A percentile compares a stretch with the other conserved stretches of the same genome.
Conservation (phyloP, 2,888 invertebrate species). For the Halocaridina rubra region DNA sequence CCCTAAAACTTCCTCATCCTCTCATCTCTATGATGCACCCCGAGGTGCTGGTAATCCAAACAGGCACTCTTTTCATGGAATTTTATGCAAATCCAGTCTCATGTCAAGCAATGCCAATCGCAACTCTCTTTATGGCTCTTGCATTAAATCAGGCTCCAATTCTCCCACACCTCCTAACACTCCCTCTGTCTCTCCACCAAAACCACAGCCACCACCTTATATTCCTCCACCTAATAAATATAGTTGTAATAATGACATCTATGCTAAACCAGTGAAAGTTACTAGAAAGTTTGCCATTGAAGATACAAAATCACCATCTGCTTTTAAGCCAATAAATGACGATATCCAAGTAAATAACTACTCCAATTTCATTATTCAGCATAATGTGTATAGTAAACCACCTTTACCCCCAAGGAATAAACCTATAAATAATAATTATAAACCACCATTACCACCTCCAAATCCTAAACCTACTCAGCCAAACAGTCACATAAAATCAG, state of each 20-base stretch:
- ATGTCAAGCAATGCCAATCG: conserved; percentile 5
- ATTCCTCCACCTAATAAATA: conserved; percentile 28
- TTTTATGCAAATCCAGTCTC: conserved; percentile 7
- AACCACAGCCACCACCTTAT: background rate
- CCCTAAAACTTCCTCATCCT: conserved; percentile 23
- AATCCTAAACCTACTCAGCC: conserved; percentile 31
- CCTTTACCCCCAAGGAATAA: conserved; percentile 62
- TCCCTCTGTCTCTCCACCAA: background rate
- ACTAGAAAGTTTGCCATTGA: background rate
- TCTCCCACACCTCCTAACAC: conserved; percentile 21
- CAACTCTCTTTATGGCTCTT: conserved; percentile 36
- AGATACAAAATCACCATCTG: background rate
- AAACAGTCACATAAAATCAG: conserved; percentile 4
- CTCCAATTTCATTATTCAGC: conserved; percentile 43
- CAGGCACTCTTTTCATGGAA: conserved; percentile 58
- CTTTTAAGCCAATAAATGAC: conserved; percentile 6
- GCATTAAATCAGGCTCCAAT: conserved; percentile 28
- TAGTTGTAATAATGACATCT: conserved; percentile 38
- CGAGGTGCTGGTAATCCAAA: conserved; percentile 38
- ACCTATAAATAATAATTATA: conserved; percentile 47
- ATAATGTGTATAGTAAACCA: conserved; percentile 54
- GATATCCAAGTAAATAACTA: conserved; percentile 31
- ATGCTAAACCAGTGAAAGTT: conserved; percentile 35
- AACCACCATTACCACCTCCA: conserved; percentile 34
- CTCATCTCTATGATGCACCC: conserved; percentile 13